Evolutionary conservation across 2,797 vertebrate genomes (phyloP), one percentile per base, ranked within the genome.

Genomic region (Alectoris magna): DNA sequence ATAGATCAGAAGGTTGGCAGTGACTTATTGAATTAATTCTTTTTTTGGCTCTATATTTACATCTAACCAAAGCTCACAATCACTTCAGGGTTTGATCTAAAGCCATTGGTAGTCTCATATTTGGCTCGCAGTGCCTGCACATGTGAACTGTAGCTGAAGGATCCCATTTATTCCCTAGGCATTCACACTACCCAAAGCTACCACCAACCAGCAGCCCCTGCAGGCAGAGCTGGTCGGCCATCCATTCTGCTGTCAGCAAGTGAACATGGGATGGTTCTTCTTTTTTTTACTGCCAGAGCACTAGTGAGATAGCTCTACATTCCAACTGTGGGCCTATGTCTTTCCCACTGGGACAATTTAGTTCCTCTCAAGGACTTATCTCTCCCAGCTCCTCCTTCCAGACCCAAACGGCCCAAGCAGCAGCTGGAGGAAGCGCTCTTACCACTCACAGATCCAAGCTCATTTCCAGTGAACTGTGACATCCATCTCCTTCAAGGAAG

Each of bases 1-100:
- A 82, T 21, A 75, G 88, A 89, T 75, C 67, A 78, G 87, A 85
- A 92, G 70, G 63, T 23, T 92, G 84, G 75, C 73, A 95, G 48
- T 80, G 90, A 93, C 81, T 78, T 87, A 91, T 3, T 67, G 70
- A 89, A 89, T 77, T 77, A 55, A 71, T 59, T 85, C 88, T 68
- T 44, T 73, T 72, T 71, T 34, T 63, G 53, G 58, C 49, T 85
- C 29, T 8, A 27, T 85, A 83, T 88, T 96, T 93, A 95, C 82
- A 89, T 18, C 59, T 73, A 87, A 87, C 43, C 21, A 69, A 67
- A 93, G 78, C 48, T 78, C 78, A 69, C 27, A 63, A 68, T 59
- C 69, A 55, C 46, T 83, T 56, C 77, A 60, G 51, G 27, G 73
- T 95, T 91, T 93, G 46, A 93, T 78, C 46, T 7, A 4, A 91